Evolutionary conservation across 2,888 invertebrate genomes (phyloP), one percentile per base, ranked within the genome.

Genomic region (Drosophila pegasa): DNA sequence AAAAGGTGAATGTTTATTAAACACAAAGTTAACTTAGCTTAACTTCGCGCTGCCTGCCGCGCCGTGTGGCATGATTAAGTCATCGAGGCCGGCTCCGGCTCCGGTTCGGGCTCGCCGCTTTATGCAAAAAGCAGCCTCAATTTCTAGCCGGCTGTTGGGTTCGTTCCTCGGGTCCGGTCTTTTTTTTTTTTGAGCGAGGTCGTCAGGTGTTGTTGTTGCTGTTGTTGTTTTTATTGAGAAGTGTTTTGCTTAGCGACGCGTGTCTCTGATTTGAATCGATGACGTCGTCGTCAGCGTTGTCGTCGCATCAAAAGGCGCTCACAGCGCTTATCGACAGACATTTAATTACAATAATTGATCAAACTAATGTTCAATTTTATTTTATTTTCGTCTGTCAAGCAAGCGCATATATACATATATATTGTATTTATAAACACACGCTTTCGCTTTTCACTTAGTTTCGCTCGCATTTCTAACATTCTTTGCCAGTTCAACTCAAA

Each of bases 1-100:
- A 89, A 88, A 74, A 89, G 90, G 88, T 80, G 83, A 82, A 85
- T 87, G 75, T 69, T 78, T 70, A 58, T 50, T 35, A 43, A 55
- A 63, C 29, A 62, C 57, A 41, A 64, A 70, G 64, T 67, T 64
- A 48, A n/a, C 65, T 55, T 61, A 57, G 48, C 38, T 41, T 35
- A 54, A 54, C 38, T 52, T 33, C 57, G 40, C 45, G 31, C 38
- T 58, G 35, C 22, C 22, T 50, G 25, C 55, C 31, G 35, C 55
- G 48, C 18, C 52, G 52, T 68, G 50, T 60, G 62, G 48, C 71
- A 72, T 55, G 88, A 88, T 87, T 87, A 89, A 88, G 84, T 87
- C 87, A 89, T 87, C 88, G 75, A 16, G 29, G 47, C 43, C 45
- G 52, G 64, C 35, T n/a, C n/a, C n/a, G n/a, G n/a, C n/a, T n/a